These are phyloP conservation scores for Porites rus DNA, from an alignment of 92 coral and sea anemone genomes.

Conservation along the genomic window DNA sequence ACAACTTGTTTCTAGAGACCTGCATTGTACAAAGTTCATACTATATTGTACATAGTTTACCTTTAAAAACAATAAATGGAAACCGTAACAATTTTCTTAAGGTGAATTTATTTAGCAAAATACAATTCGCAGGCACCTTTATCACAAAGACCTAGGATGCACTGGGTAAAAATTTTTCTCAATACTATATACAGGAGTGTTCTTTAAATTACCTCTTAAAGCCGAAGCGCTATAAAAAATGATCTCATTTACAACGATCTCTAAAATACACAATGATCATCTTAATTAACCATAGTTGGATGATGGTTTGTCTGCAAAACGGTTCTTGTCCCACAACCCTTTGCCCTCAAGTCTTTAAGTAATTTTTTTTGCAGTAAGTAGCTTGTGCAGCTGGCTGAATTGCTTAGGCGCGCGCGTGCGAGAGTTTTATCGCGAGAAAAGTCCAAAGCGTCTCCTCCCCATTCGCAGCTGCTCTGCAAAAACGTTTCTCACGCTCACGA, in stretches of 20 bases:
- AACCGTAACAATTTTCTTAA: neutral
- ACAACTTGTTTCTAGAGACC: neutral
- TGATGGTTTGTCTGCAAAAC: neutral
- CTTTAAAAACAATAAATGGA: neutral
- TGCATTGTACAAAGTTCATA: neutral
- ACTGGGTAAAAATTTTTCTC: conserved; percentile 6
- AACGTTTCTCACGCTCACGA: too few relatives aligned
- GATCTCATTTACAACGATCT: conserved; percentile 8
- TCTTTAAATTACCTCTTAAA: conserved; percentile 19
- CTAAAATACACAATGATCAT: neutral
- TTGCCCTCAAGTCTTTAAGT: neutral
- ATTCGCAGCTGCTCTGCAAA: too few relatives aligned
- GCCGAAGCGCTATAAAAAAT: conserved; percentile 30
- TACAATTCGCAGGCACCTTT: conserved; percentile 31
- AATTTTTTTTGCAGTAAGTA: too few relatives aligned
- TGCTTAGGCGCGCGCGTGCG: too few relatives aligned
- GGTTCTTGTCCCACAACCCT: neutral
- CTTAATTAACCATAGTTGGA: neutral
- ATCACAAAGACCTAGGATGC: conserved; percentile 8
- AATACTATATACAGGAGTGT: conserved; percentile 16
- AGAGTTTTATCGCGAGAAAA: too few relatives aligned
- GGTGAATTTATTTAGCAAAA: conserved; percentile 42
- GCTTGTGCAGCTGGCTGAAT: too few relatives aligned
- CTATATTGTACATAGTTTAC: neutral
- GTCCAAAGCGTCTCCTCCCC: too few relatives aligned